Base-by-base conservation (phyloP, 1,140 invertebrate species). In the Cyclina sinensis region DNA sequence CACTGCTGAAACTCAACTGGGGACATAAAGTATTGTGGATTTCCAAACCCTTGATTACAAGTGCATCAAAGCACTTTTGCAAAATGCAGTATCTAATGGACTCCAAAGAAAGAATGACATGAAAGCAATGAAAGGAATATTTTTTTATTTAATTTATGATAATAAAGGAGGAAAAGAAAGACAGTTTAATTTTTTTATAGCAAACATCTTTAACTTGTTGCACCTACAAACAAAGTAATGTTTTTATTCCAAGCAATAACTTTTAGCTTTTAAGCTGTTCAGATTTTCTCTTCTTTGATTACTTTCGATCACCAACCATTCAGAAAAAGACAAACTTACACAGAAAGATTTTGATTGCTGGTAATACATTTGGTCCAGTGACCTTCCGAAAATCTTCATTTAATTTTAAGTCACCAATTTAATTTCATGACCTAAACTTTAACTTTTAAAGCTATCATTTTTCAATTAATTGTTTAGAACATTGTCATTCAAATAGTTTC, bases 61-160 rank as follows among this genome's bases (percentile, higher is more conserved):
- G n/a, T n/a, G n/a, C n/a, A n/a, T n/a, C n/a, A n/a, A n/a, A 57
- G 51, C 16, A 11, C n/a, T 57, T 57, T 9, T 18, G 24, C 24
- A 62, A 27, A 62, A 24, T 62, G 57, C 57, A 62, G 57, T 62
- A 27, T n/a, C 27, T 24, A 21, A 62, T 27, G 57, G 18, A 62
- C 24, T 27, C 57, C 57, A 27, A 62, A 18, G n/a, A n/a, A 62
- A 27, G 14, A 27, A 62, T 62, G 57, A 62, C 27, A 24, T 18
- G n/a, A 62, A 62, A 62, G 57, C 57, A 62, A 62, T 62, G 57
- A 62, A 62, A 62, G 57, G 27, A 62, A n/a, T 62, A 7, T 7
- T 43, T 43, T 14, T 7, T 43, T 43, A 7, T 43, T 43, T 43
- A 4, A 43, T 43, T 57, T 18, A 4, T 57, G 51, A 11, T 11